Base-by-base conservation (phyloP, 2,888 invertebrate species). In the Apodemia zela region DNA sequence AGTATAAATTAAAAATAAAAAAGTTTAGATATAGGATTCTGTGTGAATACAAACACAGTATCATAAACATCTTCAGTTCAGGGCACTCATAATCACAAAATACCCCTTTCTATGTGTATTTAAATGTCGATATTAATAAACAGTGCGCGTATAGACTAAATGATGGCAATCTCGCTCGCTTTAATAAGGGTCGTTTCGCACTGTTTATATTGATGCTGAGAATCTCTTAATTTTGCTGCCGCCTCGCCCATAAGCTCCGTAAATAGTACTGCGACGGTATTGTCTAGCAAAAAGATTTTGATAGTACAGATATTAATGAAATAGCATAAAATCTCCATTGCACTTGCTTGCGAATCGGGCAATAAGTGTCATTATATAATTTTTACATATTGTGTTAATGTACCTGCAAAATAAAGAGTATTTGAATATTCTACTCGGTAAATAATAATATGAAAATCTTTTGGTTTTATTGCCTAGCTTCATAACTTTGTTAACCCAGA, bases 151-250 rank as follows among this genome's bases (percentile, higher is more conserved):
- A 58, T 60, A 60, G 60, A 63, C 62, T 64, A 49, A 64, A 65
- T 61, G 65, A 47, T 25, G 61, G 59, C 65, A 61, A 64, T 64
- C 69, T 73, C 71, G 66, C 69, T 67, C 72, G 75, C 73, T 78
- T 81, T 82, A 87, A 85, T 87, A 87, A 86, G 84, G 85, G 82
- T 81, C 80, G 79, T 78, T 81, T 72, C 75, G 77, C 77, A 79
- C 76, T 82, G 85, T 86, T 85, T 85, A 81, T 77, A 74, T 72
- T 77, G 74, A 75, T 69, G 75, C 75, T 73, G 75, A 76, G 77
- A 84, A 87, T 87, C 85, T 85, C 88, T 88, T 87, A 87, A 89
- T 89, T 88, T 88, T 73, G 80, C 81, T 76, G 82, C 75, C 78
- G 80, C 74, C 71, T 72, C 73, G 72, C 68, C 72, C 75, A 70